Evolutionary conservation across 1,140 invertebrate species (phyloP), one percentile per base, ranked within the genome.

Genomic region (Anastatus disparis): DNA sequence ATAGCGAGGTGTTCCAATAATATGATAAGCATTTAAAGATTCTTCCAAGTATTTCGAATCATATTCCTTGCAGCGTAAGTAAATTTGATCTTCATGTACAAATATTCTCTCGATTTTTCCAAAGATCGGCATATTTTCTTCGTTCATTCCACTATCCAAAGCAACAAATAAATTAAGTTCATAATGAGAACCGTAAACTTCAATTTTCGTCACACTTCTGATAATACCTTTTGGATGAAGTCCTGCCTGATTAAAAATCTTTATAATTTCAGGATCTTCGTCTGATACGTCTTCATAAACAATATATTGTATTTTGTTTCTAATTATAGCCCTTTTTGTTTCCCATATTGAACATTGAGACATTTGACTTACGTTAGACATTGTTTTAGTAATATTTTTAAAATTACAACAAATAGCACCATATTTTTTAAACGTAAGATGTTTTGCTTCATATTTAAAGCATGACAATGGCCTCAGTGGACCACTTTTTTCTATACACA

Each of bases 361-460:
- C 8, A 59, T 59, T 59, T 59, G 56, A 22, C 31, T 24, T 7
- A 59, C 42, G 10, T 38, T 59, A 3, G 29, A n/a, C 31, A 59
- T 38, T 3, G 31, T 40, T 42, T 59, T 59, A 9, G 56, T 15
- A 2, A 59, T 40, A 59, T 59, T 59, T 59, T 22, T 40, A 24
- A 27, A 59, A 59, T 59, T 59, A 15, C 24, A 24, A 42, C 56
- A 40, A 20, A 59, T 24, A 59, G 2, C 10, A 40, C 56, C 56
- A 20, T 42, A 20, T 59, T 20, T 22, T 40, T 20, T 40, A 24
- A 40, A 59, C 3, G 24, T 22, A 40, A 12, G 6, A 40, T 59
- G 56, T 24, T 59, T 59, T 12, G 56, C 31, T 42, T 59, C 56
- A 26, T 40, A 59, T 13, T 20, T 38, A 13, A 59, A 59, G 17